These are phyloP conservation scores for Caradrina kadenii DNA, from an alignment of 2,888 invertebrate genomes.

Conservation along the genomic window DNA sequence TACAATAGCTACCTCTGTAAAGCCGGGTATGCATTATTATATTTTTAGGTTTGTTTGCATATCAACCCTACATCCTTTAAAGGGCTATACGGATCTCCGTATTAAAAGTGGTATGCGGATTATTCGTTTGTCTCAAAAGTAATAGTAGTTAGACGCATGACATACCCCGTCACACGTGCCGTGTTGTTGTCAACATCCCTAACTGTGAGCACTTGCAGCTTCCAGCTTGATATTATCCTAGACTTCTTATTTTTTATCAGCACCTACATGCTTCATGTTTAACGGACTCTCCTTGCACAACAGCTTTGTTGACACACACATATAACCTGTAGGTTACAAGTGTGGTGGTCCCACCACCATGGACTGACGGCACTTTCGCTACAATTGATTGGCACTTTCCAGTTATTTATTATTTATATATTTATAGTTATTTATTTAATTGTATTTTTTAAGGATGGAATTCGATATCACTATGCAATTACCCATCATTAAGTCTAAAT, in stretches of 20 bases:
- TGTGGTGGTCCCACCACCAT: slow-evolving; percentile 11
- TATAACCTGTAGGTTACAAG: neutral
- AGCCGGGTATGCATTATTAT: no score
- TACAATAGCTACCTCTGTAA: no score
- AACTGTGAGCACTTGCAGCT: neutral
- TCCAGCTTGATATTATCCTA: neutral
- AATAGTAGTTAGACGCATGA: no score
- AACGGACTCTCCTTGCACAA: neutral
- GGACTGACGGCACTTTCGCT: neutral
- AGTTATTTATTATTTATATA: neutral
- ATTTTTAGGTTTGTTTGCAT: no score
- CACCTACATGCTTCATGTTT: neutral
- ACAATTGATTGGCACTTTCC: neutral
- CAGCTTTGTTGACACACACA: neutral
- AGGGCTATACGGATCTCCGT: neutral
- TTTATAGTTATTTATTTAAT: no score
- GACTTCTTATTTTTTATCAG: neutral
- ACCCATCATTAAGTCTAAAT: neutral
- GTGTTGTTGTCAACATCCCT: neutral
- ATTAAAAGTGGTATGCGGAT: neutral
- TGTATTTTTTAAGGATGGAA: neutral
- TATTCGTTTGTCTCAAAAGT: neutral
- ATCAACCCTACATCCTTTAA: neutral
- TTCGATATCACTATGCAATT: neutral
- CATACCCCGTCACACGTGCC: no score